These are phyloP conservation scores for Trichosurus vulpecula DNA, from an alignment of 2,797 vertebrate species.

Conservation along the genomic window DNA sequence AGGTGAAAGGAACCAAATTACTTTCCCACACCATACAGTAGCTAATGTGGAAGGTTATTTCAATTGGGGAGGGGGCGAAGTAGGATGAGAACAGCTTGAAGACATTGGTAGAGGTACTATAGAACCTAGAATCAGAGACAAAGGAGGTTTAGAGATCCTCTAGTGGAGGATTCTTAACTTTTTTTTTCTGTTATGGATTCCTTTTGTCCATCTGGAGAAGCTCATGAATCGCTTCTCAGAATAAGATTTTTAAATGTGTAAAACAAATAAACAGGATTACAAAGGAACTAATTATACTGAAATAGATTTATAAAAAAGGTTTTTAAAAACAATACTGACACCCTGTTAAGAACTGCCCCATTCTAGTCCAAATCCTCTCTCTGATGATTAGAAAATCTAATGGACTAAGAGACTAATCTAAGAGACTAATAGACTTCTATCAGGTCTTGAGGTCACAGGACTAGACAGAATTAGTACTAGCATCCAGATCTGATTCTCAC, in stretches of 20 bases:
- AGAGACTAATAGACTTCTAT: background rate
- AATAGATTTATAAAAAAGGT: background rate
- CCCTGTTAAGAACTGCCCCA: background rate
- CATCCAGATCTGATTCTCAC: background rate
- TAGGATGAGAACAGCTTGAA: background rate
- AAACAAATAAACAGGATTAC: background rate
- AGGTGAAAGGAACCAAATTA: conserved; percentile 61
- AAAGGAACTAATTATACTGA: background rate
- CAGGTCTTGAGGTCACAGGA: background rate
- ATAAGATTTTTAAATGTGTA: background rate
- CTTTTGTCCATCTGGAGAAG: background rate
- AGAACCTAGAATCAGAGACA: background rate
- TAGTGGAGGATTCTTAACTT: conserved; percentile 37
- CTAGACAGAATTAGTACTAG: background rate
- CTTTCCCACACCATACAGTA: conserved; percentile 53
- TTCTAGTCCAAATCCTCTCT: background rate
- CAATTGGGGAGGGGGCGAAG: background rate
- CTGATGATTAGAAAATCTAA: background rate
- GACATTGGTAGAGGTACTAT: background rate
- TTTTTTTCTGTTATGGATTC: background rate
- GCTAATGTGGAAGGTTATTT: conserved; percentile 20
- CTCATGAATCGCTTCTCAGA: background rate
- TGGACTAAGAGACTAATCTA: background rate
- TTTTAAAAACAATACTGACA: background rate
- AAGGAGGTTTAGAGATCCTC: background rate